Evolutionary conservation across 1,140 invertebrate species (phyloP), one percentile per base, ranked within the genome.

Genomic region (Nasonia vitripennis): DNA sequence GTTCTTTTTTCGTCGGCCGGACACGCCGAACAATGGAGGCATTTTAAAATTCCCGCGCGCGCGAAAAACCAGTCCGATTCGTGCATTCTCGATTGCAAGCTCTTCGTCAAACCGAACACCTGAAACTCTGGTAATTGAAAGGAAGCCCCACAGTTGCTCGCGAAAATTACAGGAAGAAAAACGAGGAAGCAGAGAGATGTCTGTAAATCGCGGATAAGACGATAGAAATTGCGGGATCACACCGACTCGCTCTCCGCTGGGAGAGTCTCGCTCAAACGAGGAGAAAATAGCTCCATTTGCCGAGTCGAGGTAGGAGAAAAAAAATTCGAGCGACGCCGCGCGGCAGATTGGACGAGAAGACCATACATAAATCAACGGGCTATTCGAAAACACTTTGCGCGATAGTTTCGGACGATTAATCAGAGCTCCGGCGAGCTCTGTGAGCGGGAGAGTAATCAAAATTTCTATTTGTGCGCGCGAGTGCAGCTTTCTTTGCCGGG

Each of bases 241-340:
- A 68, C 14, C 14, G 14, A 11, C 31, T 78, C 0, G 27, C 31
- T 78, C 17, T 62, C 23, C 11, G 0, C 31, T 62, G n/a, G 41
- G n/a, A 23, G 81, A 82, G 37, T 74, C 23, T 34, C 31, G 45
- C 48, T 73, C 27, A 75, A 82, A 75, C 81, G 81, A 82, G 70
- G 81, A 75, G 81, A 82, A 82, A 82, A 82, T 75, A 20, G 70
- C 81, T 82, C 81, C 17, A 75, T 82, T 82, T 75, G 67, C 81
- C 23, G 12, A n/a, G 51, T 11, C 45, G 73, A 4, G 73, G 34
- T 41, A 10, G n/a, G 27, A 48, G 9, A 55, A 31, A 14, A 55
- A 55, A 55, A 78, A 77, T 27, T 7, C 27, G 37, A 74, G 12
- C 27, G 17, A 41, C 4, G 68, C 10, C 23, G 2, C 27, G 51